Base-by-base conservation (phyloP, 2,797 vertebrate species). In the Heliangelus exortis region DNA sequence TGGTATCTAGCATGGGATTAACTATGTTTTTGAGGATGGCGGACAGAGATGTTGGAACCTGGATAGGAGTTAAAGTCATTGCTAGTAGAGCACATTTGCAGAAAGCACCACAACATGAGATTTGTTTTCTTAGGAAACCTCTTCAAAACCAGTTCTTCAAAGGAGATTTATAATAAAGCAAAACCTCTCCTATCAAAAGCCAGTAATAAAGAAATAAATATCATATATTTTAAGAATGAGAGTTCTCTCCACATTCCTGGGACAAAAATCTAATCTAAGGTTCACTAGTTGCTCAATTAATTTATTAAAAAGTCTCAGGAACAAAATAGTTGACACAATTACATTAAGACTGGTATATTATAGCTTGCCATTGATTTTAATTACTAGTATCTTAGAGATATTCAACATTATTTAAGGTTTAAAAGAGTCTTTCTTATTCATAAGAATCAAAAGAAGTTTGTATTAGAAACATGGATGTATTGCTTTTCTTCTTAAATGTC, bases 91-190 rank as follows among this genome's bases (percentile, higher is more conserved):
- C 39, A 80, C 45, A 74, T 0, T 61, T 7, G 33, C 65, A 90
- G 76, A 90, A 88, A 88, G 34, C 34, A 88, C 8, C 14, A 79
- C 54, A n/a, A 31, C 13, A 50, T 17, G 10, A 74, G n/a, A 31
- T 59, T 80, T 71, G 26, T 86, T 69, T 92, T 66, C 62, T 84
- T 80, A 51, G 18, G 48, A 93, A 94, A 80, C 5, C 33, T 66
- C 1, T 48, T 67, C 7, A 86, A 74, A 93, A 94, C 18, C n/a
- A 83, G 57, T 85, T 85, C 61, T 41, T 67, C 28, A 85, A 89
- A 80, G 12, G 39, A 20, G 11, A 62, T 72, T 91, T 84, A 66
- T 89, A 84, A 91, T 67, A 63, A 89, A 77, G 50, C 3, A 78
- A 78, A 89, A 72, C 7, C 18, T 78, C 31, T 29, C 25, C 55